These are phyloP conservation scores for Beroe ovata DNA, from an alignment of 37 sponge, comb jelly and placozoan genomes.

Conservation along the genomic window DNA sequence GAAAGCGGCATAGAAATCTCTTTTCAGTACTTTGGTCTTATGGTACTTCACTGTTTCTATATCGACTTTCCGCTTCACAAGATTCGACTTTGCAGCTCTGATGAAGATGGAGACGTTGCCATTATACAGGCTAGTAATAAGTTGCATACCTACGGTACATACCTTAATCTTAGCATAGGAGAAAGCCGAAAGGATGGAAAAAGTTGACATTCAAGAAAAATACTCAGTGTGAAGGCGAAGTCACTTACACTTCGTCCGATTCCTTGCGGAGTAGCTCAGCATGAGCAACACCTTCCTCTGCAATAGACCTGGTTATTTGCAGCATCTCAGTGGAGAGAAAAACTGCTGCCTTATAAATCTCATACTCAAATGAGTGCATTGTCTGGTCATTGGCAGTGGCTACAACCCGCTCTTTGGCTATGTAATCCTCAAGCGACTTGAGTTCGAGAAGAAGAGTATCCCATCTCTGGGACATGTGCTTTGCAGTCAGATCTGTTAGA, in stretches of 20 bases:
- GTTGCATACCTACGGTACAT: no score
- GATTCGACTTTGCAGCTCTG: neutral
- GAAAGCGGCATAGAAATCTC: neutral
- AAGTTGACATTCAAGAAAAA: no score
- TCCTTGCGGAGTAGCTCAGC: neutral
- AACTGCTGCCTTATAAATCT: neutral
- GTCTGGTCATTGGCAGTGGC: neutral
- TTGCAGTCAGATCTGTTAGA: neutral
- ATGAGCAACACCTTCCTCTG: neutral
- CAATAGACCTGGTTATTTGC: neutral
- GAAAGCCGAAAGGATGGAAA: no score
- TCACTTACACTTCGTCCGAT: neutral
- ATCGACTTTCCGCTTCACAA: neutral
- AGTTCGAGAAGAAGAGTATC: neutral
- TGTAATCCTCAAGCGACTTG: constrained; percentile 2
- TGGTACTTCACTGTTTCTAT: neutral
- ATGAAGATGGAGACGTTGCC: no score
- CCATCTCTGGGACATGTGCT: constrained; percentile 19
- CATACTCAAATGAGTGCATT: neutral
- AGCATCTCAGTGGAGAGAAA: neutral
- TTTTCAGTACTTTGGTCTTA: neutral
- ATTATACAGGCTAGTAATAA: no score
- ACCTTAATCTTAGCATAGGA: no score
- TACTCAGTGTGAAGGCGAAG: no score
- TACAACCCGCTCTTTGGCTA: neutral